Evolutionary conservation across 2,797 vertebrate genomes (phyloP), one percentile per base, ranked within the genome.

Genomic region (Mastacembelus armatus): DNA sequence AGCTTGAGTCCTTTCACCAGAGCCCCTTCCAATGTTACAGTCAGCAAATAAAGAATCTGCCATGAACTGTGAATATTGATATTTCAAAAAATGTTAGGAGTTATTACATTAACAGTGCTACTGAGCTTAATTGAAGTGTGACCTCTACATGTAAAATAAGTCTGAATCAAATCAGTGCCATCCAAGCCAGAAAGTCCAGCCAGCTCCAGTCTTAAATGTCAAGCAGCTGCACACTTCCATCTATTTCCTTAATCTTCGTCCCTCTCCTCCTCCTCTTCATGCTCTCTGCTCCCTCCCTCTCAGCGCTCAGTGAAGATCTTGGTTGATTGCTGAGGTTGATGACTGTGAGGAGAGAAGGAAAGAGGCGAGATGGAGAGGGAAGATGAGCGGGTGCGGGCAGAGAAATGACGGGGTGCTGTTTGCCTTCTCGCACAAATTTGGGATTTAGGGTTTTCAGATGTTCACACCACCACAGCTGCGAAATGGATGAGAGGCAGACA

Each of bases 261-360:
- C 61, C 69, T 42, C 48, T 38, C 38, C 66, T 70, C 68, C 71
- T 57, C 75, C 74, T 75, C 76, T 58, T 66, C 79, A 24, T 42
- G 66, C 78, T 66, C 48, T 57, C 58, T 57, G 66, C 55, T 9
- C 39, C 63, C 60, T 36, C 64, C 66, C 74, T 51, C 63, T 57
- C 72, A 15, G 62, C 65, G 61, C 74, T 66, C 51, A 2, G 33
- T n/a, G 63, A 74, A 84, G 83, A 85, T 81, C 79, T 73, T 2
- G 66, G 33, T 51, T 88, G 87, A 89, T 89, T 90, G 86, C 84
- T 54, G 74, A 58, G 71, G 81, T 66, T 84, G 83, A 86, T 68
- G 83, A 77, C 63, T 63, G 70, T 1, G 59, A 59, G 71, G 64
- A 66, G 74, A 61, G 74, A 66, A 57, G 81, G 42, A 52, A 85